phyloP scores from a whole-genome alignment of 2,113 vertebrate species.

The Ptychochromis oligacanthus region DNA sequence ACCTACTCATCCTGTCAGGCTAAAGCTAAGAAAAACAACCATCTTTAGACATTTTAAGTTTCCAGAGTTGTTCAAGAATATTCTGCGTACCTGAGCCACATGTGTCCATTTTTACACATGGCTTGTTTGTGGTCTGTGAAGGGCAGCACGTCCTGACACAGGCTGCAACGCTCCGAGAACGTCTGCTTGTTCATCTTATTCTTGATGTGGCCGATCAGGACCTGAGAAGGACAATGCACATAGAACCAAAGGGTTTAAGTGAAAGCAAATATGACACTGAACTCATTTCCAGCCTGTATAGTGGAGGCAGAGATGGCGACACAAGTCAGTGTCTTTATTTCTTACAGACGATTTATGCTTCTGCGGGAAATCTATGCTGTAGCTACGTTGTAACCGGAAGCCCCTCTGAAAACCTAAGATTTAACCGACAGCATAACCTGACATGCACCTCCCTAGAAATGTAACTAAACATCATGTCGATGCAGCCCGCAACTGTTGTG shows the following conservation, averaged over 20 bases:
- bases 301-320: background rate
- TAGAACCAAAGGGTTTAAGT: background rate
- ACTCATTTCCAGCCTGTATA: background rate
- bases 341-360: too few relatives aligned
- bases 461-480: too few relatives aligned
- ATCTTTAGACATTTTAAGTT: slow-evolving; percentile 8
- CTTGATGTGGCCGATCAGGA: slow-evolving; percentile 94
- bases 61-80: background rate
- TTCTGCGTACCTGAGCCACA: slow-evolving; percentile 90
- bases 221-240: slow-evolving; percentile 75
- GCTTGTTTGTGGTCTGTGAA: slow-evolving; percentile 91
- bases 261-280: background rate
- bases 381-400: too few relatives aligned
- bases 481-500: too few relatives aligned
- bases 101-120: slow-evolving; percentile 90
- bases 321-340: background rate
- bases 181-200: slow-evolving; percentile 99
- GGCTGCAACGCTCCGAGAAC: slow-evolving; percentile 91
- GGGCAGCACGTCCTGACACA: slow-evolving; percentile 92
- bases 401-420: too few relatives aligned
- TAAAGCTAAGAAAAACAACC: slow-evolving; percentile 4
- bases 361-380: too few relatives aligned
- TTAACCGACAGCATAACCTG: too few relatives aligned
- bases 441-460: too few relatives aligned
- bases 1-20: background rate